phyloP scores from a whole-genome alignment of 2,797 vertebrate genomes.

The Lacerta viridis region DNA sequence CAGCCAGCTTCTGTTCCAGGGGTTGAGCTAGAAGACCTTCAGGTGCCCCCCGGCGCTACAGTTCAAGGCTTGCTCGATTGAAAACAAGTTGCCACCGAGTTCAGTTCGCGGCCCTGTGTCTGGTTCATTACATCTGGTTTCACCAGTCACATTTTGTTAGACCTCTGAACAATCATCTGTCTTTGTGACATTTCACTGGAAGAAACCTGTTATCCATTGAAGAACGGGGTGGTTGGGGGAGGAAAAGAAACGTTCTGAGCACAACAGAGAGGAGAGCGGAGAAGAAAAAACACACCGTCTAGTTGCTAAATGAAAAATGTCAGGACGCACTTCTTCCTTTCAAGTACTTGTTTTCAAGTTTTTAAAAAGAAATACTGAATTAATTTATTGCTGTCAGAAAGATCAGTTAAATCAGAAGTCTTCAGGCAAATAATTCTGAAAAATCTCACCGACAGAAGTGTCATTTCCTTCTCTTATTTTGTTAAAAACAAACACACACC shows the following conservation, averaged over 20 bases:
- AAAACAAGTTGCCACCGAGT: neutral
- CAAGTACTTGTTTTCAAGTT: conserved; percentile 54
- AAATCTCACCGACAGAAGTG: conserved; percentile 24
- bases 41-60: neutral
- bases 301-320: conserved; percentile 60
- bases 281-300: conserved; percentile 45
- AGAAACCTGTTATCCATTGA: conserved; percentile 15
- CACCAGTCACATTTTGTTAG: conserved; percentile 13
- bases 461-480: conserved; percentile 26
- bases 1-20: neutral
- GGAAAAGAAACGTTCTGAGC: conserved; percentile 29
- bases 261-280: conserved; percentile 1
- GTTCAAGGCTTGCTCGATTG: neutral
- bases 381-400: conserved; percentile 43
- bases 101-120: conserved; percentile 4
- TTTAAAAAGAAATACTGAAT: conserved; percentile 10
- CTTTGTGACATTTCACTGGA: conserved; percentile 52
- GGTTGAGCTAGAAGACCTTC: conserved; percentile 10
- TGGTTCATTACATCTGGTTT: conserved; percentile 36
- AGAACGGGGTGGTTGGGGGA: neutral
- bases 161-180: rapidly evolving
- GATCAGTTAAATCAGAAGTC: neutral
- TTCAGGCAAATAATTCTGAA: conserved; percentile 51
- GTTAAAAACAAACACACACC: neutral
- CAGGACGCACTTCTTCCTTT: conserved; percentile 37